These are phyloP conservation scores for Arrhopalites spinosus DNA, from an alignment of 2,888 invertebrate species.

Conservation along the genomic window DNA sequence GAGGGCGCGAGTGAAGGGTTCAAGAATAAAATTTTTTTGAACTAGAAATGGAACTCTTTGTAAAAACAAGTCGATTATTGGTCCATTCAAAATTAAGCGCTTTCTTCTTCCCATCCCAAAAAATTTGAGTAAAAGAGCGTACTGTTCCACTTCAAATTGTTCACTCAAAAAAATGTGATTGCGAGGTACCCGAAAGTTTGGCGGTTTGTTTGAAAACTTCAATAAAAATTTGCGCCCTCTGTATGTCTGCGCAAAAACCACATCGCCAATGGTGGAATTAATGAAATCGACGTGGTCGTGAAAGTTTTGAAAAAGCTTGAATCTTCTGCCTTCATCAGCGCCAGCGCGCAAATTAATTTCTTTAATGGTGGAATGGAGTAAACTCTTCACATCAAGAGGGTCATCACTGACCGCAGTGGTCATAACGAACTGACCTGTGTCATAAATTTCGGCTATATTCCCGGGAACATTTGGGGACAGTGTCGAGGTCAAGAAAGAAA, in stretches of 20 bases:
- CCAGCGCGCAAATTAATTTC: neutral
- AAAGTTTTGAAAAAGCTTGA: neutral
- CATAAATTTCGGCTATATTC: neutral
- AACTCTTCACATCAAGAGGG: neutral
- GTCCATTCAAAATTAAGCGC: conserved; percentile 2
- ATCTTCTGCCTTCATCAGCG: neutral
- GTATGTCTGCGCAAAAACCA: conserved; percentile 6
- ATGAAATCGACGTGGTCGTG: neutral
- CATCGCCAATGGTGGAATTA: neutral
- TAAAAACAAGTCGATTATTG: neutral
- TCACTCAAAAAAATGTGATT: conserved; percentile 14
- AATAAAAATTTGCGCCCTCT: no score
- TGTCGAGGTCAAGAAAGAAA: neutral
- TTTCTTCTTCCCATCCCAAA: neutral
- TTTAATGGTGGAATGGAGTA: neutral
- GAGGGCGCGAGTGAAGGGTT: no score
- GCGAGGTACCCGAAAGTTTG: neutral
- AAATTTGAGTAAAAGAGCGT: neutral
- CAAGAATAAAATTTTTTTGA: neutral
- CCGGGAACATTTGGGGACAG: neutral
- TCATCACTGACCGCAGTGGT: neutral
- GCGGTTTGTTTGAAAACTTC: neutral
- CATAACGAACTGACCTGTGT: neutral
- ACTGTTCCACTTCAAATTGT: neutral
- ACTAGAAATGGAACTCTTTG: conserved; percentile 13